Evolutionary conservation across 2,113 vertebrate species (phyloP).

Genomic region (Neomonachus schauinslandi): DNA sequence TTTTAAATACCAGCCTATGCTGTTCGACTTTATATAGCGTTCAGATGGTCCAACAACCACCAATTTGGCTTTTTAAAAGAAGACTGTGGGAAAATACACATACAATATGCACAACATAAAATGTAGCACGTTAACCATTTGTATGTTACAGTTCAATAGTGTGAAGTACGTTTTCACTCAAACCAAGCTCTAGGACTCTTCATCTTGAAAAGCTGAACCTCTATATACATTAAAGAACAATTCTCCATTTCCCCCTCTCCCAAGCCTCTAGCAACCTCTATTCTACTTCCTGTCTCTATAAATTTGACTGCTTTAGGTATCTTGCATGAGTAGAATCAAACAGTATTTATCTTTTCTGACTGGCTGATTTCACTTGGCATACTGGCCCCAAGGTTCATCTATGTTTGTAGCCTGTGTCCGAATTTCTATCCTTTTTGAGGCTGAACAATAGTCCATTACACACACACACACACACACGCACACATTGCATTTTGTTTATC

Average conservation of each 20-base stretch:
- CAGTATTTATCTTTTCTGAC: neutral
- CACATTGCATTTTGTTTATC: neutral
- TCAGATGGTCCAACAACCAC: neutral
- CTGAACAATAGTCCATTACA: neutral
- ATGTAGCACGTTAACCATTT: neutral
- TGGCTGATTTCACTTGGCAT: neutral
- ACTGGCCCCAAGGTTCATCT: neutral
- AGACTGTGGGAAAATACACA: neutral
- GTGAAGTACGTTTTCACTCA: neutral
- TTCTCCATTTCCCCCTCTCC: neutral
- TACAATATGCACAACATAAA: neutral
- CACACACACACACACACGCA: too few species aligned
- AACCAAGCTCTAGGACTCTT: neutral
- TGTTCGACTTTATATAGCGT: neutral
- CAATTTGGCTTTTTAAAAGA: neutral
- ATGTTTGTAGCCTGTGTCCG: neutral
- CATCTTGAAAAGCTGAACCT: neutral
- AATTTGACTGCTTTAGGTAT: neutral
- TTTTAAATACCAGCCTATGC: neutral
- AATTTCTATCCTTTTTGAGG: neutral
- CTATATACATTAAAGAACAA: neutral
- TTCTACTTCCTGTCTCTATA: neutral
- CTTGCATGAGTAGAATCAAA: neutral
- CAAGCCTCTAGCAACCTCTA: neutral
- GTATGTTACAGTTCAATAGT: neutral